Percentiles rank a stretch among this genome's conserved stretches.
Evolutionary conservation across 1,140 invertebrate genomes (phyloP).

Genomic region (Oncopodura yosiiana): DNA sequence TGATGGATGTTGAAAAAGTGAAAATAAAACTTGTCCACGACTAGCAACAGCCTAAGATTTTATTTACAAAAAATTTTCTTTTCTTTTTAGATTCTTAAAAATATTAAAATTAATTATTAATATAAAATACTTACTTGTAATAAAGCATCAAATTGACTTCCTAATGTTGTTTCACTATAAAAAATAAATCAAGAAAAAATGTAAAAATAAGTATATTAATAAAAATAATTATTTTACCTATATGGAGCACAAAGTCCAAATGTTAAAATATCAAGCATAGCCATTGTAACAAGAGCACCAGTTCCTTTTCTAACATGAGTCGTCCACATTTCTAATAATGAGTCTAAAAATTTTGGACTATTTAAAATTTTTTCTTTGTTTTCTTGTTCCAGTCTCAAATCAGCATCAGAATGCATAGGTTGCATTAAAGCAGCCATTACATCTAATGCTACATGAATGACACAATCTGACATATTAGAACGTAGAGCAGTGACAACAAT

Average conservation of each 20-base stretch:
- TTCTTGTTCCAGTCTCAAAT: conserved; percentile 87
- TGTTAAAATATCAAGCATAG: conserved; percentile 98
- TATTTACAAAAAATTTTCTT: no score
- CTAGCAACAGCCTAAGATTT: conserved; percentile 70
- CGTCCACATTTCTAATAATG: conserved; percentile 89
- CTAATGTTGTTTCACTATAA: conserved; percentile 98
- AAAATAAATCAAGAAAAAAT: no score
- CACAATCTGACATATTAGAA: conserved; percentile 66
- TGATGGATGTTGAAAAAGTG: conserved; percentile 91
- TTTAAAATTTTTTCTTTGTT: conserved; percentile 94
- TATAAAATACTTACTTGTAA: no score
- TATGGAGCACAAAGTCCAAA: conserved; percentile 96
- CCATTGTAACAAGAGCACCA: conserved; percentile 56
- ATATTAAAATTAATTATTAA: no score
- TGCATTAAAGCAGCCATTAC: conserved; percentile 97
- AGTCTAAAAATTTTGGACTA: conserved; percentile 84
- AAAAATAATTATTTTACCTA: no score
- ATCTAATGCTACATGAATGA: conserved; percentile 92
- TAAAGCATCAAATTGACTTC: conserved; percentile 90
- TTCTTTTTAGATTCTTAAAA: no score
- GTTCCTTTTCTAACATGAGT: conserved; percentile 59
- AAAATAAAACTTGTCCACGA: conserved; percentile 80
- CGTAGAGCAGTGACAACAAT: conserved; percentile 79
- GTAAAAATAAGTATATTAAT: no score
- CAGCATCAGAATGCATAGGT: conserved; percentile 95